Conservation (phyloP, 2,888 invertebrate genomes). For the Hydraecia micacea region DNA sequence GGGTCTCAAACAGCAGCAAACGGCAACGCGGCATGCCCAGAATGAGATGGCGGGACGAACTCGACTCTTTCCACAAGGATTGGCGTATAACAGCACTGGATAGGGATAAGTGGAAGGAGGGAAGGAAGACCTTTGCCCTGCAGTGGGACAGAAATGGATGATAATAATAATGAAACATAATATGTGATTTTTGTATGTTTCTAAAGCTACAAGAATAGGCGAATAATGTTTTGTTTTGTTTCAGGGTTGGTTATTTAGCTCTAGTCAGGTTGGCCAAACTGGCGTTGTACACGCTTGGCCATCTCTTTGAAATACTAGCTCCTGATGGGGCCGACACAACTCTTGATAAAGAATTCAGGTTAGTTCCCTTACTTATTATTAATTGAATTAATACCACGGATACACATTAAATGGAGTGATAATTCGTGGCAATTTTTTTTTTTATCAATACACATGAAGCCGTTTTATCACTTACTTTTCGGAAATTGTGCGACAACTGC, state of each 20-base stretch:
- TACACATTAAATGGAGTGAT: constrained; percentile 1
- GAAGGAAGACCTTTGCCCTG: too few relatives aligned
- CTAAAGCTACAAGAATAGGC: neutral
- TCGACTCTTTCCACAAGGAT: too few relatives aligned
- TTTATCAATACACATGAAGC: neutral
- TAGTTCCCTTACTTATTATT: constrained; percentile 40
- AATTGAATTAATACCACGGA: neutral
- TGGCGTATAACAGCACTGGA: too few relatives aligned
- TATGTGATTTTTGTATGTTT: neutral
- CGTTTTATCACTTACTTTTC: neutral
- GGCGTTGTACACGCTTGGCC: constrained; percentile 96
- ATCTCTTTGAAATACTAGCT: constrained; percentile 92
- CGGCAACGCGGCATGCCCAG: too few relatives aligned
- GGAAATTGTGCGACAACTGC: neutral
- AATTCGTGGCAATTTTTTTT: neutral
- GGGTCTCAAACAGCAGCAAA: too few relatives aligned
- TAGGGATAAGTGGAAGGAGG: too few relatives aligned
- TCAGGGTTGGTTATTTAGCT: constrained; percentile 95
- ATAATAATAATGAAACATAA: too few relatives aligned
- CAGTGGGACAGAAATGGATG: too few relatives aligned
- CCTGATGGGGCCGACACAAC: constrained; percentile 86
- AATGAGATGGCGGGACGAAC: too few relatives aligned
- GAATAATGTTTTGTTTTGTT: constrained; percentile 64
- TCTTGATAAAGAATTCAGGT: constrained; percentile 85
- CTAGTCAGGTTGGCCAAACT: constrained; percentile 97